These are phyloP conservation scores for Hemibagrus wyckioides DNA, from an alignment of 2,113 vertebrate genomes.

Conservation along the genomic window DNA sequence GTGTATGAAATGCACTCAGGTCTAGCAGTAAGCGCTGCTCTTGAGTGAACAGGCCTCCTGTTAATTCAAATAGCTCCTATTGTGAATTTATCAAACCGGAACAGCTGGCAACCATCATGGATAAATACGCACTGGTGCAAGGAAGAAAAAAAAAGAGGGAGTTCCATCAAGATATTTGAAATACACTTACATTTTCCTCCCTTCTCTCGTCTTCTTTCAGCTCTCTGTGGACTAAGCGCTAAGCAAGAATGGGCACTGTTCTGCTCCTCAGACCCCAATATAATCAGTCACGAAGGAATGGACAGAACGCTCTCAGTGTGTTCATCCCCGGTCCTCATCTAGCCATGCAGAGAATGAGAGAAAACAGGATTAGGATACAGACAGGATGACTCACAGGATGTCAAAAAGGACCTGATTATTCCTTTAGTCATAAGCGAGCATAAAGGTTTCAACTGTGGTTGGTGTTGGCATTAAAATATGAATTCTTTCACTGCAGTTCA, in stretches of 20 bases:
- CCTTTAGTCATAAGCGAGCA: slow-evolving; percentile 17
- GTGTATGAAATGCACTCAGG: slow-evolving; percentile 46
- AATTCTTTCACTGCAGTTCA: slow-evolving; percentile 17
- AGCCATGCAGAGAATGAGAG: slow-evolving; percentile 21
- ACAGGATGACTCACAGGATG: slow-evolving; percentile 37
- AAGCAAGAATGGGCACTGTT: slow-evolving; percentile 34
- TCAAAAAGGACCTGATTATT: slow-evolving; percentile 41
- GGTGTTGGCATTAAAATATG: slow-evolving; percentile 22
- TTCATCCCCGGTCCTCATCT: slow-evolving; percentile 28
- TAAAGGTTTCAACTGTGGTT: slow-evolving; percentile 6
- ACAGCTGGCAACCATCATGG: slow-evolving; percentile 49
- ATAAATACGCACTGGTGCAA: slow-evolving; percentile 50
- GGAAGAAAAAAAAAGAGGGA: slow-evolving; percentile 44
- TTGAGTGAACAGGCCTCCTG: slow-evolving; percentile 40
- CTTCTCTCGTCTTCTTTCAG: slow-evolving; percentile 30
- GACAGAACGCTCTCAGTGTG: slow-evolving; percentile 34
- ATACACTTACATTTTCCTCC: slow-evolving; percentile 37
- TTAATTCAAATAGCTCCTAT: slow-evolving; percentile 53
- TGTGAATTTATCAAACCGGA: slow-evolving; percentile 52
- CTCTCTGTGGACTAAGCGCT: slow-evolving; percentile 25
- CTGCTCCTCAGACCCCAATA: slow-evolving; percentile 24
- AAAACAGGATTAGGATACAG: slow-evolving; percentile 38
- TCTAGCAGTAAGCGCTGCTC: slow-evolving; percentile 37
- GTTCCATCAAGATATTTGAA: slow-evolving; percentile 51
- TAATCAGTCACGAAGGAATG: slow-evolving; percentile 45